Conservation (phyloP, 2,113 vertebrate genomes). For the Pangasianodon hypophthalmus region DNA sequence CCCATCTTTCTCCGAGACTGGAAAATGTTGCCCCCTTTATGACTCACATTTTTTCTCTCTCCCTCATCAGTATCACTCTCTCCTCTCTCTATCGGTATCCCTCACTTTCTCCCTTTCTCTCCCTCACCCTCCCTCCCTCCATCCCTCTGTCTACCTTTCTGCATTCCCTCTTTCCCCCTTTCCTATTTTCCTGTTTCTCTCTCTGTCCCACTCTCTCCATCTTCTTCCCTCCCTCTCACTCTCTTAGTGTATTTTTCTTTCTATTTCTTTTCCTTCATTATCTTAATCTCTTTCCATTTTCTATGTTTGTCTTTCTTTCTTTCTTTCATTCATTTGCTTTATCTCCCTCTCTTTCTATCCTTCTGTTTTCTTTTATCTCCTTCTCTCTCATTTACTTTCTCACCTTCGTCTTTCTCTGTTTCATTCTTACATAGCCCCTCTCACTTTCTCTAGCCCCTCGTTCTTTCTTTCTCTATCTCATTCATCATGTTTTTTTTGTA, state of each 20-base stretch:
- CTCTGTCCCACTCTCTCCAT: neutral
- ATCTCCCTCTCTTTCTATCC: neutral
- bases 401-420: neutral
- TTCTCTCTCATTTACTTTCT: neutral
- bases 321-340: neutral
- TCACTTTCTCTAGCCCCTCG: neutral
- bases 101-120: neutral
- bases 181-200: neutral
- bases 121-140: neutral
- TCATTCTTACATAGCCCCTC: neutral
- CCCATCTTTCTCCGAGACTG: neutral
- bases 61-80: neutral
- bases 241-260: neutral
- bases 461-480: neutral
- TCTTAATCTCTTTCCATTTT: neutral
- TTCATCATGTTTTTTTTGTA: neutral
- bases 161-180: neutral
- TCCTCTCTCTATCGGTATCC: neutral
- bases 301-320: neutral
- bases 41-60: neutral
- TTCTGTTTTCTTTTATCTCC: neutral
- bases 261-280: neutral
- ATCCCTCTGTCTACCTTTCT: neutral
- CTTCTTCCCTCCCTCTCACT: neutral
- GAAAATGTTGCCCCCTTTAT: neutral